Percentiles rank a stretch among this genome's conserved stretches.
Evolutionary conservation across 2,888 invertebrate species (phyloP).

Genomic region (Metacarcinus magister): DNA sequence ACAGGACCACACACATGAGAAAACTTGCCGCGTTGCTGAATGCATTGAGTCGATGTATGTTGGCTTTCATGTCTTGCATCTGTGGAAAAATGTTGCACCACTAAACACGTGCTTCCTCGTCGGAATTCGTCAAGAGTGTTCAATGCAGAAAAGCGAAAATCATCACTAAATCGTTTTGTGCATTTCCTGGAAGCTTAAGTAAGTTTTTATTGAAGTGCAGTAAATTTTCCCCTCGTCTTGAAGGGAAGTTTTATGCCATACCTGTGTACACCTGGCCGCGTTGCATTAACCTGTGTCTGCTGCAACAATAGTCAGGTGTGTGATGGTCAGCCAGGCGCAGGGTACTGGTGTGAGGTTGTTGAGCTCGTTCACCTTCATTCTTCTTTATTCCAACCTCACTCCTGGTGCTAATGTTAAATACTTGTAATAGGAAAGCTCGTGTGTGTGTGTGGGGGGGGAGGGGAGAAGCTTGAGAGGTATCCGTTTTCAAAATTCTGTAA

Average conservation of each 20-base stretch:
- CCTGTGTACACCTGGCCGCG: background rate
- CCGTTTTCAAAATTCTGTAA: background rate
- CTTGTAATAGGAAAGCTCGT: background rate
- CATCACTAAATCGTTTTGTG: background rate
- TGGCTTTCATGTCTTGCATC: background rate
- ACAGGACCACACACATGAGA: background rate
- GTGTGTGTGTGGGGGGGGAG: background rate
- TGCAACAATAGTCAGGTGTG: background rate
- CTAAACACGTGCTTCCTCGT: background rate
- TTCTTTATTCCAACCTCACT: background rate
- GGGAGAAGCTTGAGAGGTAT: background rate
- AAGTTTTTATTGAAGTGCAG: background rate
- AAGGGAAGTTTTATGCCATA: background rate
- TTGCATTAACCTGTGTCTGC: background rate
- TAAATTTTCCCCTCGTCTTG: background rate
- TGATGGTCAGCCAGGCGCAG: conserved; percentile 1
- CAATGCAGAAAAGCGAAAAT: background rate
- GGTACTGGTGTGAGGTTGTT: background rate
- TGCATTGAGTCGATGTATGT: background rate
- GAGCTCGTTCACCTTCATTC: background rate
- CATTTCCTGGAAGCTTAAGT: background rate
- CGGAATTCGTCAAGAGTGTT: background rate
- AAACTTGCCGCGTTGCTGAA: background rate
- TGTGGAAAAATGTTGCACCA: background rate
- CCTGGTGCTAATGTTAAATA: background rate